phyloP scores from a whole-genome alignment of 2,797 vertebrate species.

The Acanthiza pusilla region DNA sequence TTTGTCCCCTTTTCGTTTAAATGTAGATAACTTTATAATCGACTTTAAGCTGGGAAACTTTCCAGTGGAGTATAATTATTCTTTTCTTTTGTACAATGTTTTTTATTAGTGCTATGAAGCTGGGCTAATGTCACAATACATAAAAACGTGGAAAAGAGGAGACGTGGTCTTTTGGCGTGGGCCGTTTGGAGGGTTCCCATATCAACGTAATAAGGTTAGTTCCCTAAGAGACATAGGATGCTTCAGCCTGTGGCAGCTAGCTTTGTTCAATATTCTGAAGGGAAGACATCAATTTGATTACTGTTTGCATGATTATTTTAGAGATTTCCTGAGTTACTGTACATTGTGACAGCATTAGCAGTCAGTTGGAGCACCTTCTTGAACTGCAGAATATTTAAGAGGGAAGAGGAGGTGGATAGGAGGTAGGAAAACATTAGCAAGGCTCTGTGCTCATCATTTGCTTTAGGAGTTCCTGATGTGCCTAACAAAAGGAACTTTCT shows the following conservation, averaged over 20 bases:
- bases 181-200: constrained; percentile 78
- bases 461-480: background rate
- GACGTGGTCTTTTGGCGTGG: constrained; percentile 76
- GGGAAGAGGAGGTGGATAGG: background rate
- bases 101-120: constrained; percentile 73
- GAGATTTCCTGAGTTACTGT: background rate
- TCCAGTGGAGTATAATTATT: constrained; percentile 43
- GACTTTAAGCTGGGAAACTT: constrained; percentile 47
- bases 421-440: background rate
- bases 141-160: constrained; percentile 75
- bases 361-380: background rate
- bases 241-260: background rate
- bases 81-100: constrained; percentile 53
- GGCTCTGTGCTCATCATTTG: background rate
- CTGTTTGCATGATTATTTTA: constrained; percentile 25
- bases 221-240: background rate
- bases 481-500: background rate
- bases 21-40: constrained; percentile 55
- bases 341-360: background rate
- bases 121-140: constrained; percentile 77
- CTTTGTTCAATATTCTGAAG: constrained; percentile 4
- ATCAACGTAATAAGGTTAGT: constrained; percentile 77
- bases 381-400: constrained; percentile 14
- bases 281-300: constrained; percentile 9
- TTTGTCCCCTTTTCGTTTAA: constrained; percentile 31